Evolutionary conservation across 2,888 invertebrate species (phyloP).

Genomic region (Helleia helle): DNA sequence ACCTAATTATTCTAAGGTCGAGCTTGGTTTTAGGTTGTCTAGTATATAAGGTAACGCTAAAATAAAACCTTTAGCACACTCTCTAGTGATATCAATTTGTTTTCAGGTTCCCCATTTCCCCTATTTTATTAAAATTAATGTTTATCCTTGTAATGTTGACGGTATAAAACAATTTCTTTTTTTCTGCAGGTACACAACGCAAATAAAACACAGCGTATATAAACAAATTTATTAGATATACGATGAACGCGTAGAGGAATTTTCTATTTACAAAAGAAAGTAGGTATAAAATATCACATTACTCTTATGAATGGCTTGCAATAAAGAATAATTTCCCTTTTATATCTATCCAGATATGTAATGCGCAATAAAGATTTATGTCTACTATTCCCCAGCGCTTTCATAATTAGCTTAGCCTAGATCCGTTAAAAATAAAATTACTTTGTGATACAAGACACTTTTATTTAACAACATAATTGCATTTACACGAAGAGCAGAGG

Average conservation of each 20-base stretch:
- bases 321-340: not conserved
- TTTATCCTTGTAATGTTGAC: too few species aligned
- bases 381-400: not conserved
- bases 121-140: too few species aligned
- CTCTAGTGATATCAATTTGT: too few species aligned
- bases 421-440: not conserved
- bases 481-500: not conserved
- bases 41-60: too few species aligned
- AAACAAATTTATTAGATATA: constrained; percentile 1
- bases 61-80: too few species aligned
- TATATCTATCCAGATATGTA: not conserved
- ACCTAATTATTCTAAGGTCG: too few species aligned
- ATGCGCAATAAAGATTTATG: not conserved
- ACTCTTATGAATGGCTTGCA: not conserved
- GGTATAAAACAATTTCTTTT: too few species aligned
- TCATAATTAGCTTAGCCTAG: not conserved
- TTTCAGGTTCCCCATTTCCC: too few species aligned
- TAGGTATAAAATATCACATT: not conserved
- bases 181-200: too few species aligned
- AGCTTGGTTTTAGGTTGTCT: too few species aligned
- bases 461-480: not conserved
- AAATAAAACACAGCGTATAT: not conserved
- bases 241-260: not conserved
- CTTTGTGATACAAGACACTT: not conserved
- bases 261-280: constrained; percentile 2